Percentiles rank a stretch among this genome's conserved stretches.
phyloP scores from a whole-genome alignment of 2,797 vertebrate genomes.

The Sebastes iracundus region DNA sequence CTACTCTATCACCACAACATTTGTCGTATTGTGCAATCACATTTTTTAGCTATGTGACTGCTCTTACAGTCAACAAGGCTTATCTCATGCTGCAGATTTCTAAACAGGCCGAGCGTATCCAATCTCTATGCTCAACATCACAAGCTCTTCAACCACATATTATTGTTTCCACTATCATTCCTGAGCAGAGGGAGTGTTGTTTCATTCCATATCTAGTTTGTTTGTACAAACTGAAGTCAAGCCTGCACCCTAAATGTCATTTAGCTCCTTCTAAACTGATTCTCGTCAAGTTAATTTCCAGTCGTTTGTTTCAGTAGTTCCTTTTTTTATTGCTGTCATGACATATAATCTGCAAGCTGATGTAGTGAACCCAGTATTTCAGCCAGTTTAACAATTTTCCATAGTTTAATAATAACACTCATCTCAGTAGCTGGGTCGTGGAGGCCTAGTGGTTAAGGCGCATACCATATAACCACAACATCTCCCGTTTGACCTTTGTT shows the following conservation, averaged over 20 bases:
- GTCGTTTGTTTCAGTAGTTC: background rate
- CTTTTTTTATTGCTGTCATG: slow-evolving; percentile 8
- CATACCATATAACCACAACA: background rate
- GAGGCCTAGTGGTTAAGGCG: background rate
- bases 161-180: background rate
- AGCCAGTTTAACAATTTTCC: background rate
- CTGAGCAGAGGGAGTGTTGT: background rate
- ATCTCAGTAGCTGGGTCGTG: background rate
- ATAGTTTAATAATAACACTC: background rate
- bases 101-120: background rate
- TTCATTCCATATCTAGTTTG: background rate
- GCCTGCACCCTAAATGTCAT: background rate
- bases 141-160: background rate
- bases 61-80: background rate
- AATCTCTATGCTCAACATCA: background rate
- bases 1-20: background rate
- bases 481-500: background rate
- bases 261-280: background rate
- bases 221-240: slow-evolving; percentile 4
- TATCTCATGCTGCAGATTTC: background rate
- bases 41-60: background rate
- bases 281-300: background rate
- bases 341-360: background rate
- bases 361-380: background rate
- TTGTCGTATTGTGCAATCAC: background rate